phyloP scores from a whole-genome alignment of 2,888 invertebrate species.

The Pristionchus mayeri region DNA sequence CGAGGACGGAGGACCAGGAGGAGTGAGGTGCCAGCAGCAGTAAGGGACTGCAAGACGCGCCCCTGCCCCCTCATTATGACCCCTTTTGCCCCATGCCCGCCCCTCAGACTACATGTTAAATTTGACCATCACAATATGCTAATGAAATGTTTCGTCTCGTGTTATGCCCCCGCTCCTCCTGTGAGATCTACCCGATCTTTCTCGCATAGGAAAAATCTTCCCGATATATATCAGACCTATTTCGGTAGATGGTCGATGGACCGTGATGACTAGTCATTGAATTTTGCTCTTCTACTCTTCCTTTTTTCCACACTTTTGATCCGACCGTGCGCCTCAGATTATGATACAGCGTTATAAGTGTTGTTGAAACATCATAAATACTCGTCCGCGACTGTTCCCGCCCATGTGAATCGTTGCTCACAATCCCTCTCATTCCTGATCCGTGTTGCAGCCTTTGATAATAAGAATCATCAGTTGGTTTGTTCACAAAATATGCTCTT shows the following conservation, averaged over 20 bases:
- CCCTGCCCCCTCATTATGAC: neutral
- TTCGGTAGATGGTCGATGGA: constrained; percentile 35
- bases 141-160: neutral
- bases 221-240: neutral
- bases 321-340: neutral
- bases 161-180: neutral
- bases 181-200: constrained; percentile 19
- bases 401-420: constrained; percentile 13
- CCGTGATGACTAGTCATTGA: constrained; percentile 20
- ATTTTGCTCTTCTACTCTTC: neutral
- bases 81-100: neutral
- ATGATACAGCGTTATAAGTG: neutral
- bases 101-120: no score
- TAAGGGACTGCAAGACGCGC: constrained; percentile 9
- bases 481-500: neutral
- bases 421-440: constrained; percentile 28
- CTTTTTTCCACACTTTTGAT: neutral
- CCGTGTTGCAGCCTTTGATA: constrained; percentile 2
- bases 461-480: neutral
- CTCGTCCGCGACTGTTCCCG: constrained; percentile 9
- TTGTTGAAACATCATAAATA: neutral
- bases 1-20: constrained; percentile 54
- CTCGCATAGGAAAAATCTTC: constrained; percentile 12
- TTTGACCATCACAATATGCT: no score
- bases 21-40: constrained; percentile 64